phyloP scores from a whole-genome alignment of 2,113 vertebrate species.

The Corynorhinus townsendii region DNA sequence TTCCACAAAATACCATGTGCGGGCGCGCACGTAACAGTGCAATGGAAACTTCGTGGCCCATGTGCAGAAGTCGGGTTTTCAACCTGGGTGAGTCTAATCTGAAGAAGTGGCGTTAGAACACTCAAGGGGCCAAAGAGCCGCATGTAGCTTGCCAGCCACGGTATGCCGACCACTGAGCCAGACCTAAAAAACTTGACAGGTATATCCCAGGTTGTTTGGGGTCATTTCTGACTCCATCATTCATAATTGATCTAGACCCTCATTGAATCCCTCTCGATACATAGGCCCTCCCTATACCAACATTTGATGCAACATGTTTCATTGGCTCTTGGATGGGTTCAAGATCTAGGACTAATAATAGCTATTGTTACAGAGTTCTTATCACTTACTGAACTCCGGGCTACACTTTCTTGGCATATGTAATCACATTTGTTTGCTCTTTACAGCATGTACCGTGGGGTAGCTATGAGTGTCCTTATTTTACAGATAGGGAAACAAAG shows the following conservation, averaged over 20 bases:
- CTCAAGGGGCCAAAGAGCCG: too few relatives aligned
- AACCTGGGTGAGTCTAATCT: too few relatives aligned
- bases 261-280: neutral
- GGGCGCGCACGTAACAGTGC: too few relatives aligned
- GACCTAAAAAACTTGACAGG: neutral
- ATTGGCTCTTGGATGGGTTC: neutral
- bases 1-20: too few relatives aligned
- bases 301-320: neutral
- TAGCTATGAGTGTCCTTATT: neutral
- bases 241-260: neutral
- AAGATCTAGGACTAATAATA: neutral
- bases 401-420: neutral
- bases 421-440: neutral
- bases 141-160: too few relatives aligned
- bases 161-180: neutral
- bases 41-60: too few relatives aligned
- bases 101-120: too few relatives aligned
- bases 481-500: constrained; percentile 13
- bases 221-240: neutral
- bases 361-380: neutral
- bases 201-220: neutral
- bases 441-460: neutral
- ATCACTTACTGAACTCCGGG: neutral
- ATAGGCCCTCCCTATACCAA: neutral
- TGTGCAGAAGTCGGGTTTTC: too few relatives aligned